Percentiles rank a stretch among this genome's conserved stretches.
These are phyloP conservation scores for Bombycilla garrulus DNA, from an alignment of 2,113 vertebrate species.

Conservation along the genomic window DNA sequence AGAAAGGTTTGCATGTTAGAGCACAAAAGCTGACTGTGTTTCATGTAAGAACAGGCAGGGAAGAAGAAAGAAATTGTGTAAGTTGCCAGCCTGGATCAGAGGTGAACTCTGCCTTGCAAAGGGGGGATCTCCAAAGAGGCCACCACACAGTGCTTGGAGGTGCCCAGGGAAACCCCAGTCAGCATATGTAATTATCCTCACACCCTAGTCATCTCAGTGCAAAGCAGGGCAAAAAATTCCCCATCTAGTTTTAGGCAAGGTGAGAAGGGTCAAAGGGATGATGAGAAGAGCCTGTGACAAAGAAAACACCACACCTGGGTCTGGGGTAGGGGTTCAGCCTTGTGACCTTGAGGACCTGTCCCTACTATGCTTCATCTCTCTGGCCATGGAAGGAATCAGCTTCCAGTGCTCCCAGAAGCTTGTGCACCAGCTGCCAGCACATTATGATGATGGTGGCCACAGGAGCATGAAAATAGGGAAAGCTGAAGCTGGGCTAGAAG, in stretches of 20 bases:
- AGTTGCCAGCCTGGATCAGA: background rate
- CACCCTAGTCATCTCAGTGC: background rate
- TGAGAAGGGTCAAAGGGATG: background rate
- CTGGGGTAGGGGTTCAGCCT: background rate
- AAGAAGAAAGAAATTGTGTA: background rate
- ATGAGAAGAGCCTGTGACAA: background rate
- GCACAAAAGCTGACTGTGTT: background rate
- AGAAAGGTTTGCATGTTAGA: background rate
- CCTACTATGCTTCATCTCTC: background rate
- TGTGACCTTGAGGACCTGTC: background rate
- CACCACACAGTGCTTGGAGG: background rate
- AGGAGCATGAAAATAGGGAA: constrained; percentile 4
- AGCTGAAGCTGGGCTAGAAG: background rate
- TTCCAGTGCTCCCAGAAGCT: background rate
- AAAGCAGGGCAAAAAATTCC: background rate
- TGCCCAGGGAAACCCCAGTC: background rate
- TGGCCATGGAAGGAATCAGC: background rate
- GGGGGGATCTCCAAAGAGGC: background rate
- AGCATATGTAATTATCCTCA: background rate
- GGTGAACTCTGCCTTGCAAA: background rate
- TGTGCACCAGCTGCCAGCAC: background rate
- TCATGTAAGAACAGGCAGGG: background rate
- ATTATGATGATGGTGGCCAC: background rate
- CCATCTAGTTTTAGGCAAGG: background rate
- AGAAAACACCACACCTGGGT: background rate